Percentiles rank a stretch among this genome's conserved stretches.
phyloP scores from a whole-genome alignment of 2,888 invertebrate species.

The Danaus chrysippus region DNA sequence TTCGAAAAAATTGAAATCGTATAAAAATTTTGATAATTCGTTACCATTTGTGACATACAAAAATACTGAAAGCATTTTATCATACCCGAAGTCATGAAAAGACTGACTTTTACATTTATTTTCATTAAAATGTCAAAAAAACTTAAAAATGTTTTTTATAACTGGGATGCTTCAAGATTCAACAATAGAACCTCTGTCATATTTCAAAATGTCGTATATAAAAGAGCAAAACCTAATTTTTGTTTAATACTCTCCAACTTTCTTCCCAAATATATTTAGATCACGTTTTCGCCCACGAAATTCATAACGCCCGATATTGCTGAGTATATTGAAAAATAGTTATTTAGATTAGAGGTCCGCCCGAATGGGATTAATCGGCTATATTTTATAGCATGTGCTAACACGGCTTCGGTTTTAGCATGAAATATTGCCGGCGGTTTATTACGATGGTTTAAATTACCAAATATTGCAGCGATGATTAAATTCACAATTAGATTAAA shows the following conservation, averaged over 20 bases:
- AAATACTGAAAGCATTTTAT: no score
- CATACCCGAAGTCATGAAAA: no score
- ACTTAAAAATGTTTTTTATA: no score
- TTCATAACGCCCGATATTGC: constrained; percentile 63
- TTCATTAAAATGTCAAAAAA: no score
- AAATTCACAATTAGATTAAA: constrained; percentile 9
- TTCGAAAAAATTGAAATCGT: no score
- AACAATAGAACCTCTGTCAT: neutral
- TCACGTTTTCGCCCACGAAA: constrained; percentile 61
- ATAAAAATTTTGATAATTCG: no score
- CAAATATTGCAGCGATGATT: constrained; percentile 26
- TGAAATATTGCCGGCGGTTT: constrained; percentile 29
- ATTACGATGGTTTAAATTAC: constrained; percentile 26
- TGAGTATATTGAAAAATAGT: constrained; percentile 72
- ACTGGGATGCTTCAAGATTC: no score
- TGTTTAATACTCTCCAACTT: constrained; percentile 44
- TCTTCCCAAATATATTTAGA: constrained; percentile 50
- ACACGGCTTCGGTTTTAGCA: constrained; percentile 21
- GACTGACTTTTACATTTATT: no score
- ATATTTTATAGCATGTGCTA: constrained; percentile 26
- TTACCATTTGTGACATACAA: no score
- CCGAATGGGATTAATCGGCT: constrained; percentile 25
- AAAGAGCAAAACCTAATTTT: constrained; percentile 42
- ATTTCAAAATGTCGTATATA: constrained; percentile 1
- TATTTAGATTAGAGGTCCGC: constrained; percentile 38